These are phyloP conservation scores for Zoroaster sp. DNA, from an alignment of 53 echinoderm and acorn worm genomes.

Conservation along the genomic window DNA sequence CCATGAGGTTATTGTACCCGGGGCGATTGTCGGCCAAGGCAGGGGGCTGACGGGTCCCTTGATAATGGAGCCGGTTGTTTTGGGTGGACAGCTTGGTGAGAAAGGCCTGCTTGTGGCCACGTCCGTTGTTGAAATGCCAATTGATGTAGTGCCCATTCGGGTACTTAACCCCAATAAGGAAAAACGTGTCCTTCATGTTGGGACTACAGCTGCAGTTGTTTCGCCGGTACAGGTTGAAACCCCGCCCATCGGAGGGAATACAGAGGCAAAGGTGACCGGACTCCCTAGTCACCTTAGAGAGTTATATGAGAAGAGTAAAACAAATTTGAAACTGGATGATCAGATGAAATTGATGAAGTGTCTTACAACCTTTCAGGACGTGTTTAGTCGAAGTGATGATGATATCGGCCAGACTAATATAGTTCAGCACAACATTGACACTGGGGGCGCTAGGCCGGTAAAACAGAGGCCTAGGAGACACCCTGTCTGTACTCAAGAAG, in stretches of 20 bases:
- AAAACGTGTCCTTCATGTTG: background rate
- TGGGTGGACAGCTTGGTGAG: background rate
- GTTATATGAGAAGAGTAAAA: background rate
- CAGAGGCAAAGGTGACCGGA: too few relatives aligned
- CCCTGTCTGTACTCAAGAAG: background rate
- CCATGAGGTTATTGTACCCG: background rate
- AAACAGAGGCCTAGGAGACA: background rate
- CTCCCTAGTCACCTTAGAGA: background rate
- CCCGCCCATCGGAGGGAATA: background rate
- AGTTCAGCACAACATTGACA: constrained; percentile 4
- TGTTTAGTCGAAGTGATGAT: background rate
- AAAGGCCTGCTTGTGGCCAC: background rate
- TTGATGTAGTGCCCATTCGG: background rate
- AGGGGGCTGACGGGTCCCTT: background rate
- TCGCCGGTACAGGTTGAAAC: background rate
- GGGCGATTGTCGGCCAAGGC: background rate
- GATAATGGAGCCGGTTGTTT: background rate
- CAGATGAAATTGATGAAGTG: background rate
- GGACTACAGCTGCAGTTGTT: constrained; percentile 6
- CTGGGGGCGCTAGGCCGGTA: background rate
- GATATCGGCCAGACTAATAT: background rate
- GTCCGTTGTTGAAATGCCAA: constrained; percentile 1
- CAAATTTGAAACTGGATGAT: background rate
- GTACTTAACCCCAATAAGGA: background rate
- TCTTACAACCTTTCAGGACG: background rate